phyloP scores from a whole-genome alignment of 2,888 invertebrate genomes.

The Biston stratarius region DNA sequence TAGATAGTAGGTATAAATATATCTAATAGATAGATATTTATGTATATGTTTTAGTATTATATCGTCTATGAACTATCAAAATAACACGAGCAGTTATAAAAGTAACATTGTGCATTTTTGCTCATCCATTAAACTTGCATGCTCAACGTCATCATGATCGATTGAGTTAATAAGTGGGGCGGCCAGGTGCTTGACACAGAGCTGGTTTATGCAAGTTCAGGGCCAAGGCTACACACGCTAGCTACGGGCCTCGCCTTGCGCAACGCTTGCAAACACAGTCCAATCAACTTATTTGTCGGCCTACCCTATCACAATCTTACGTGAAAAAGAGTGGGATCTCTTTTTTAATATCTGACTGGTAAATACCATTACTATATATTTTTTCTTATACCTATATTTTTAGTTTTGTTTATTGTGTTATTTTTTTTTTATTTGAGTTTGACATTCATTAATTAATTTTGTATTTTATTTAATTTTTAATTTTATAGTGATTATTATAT shows the following conservation, averaged over 20 bases:
- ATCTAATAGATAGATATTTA: too few relatives aligned
- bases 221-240: conserved; percentile 60
- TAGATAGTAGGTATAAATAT: too few relatives aligned
- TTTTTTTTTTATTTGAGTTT: too few relatives aligned
- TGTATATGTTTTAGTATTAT: too few relatives aligned
- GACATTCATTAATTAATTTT: too few relatives aligned
- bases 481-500: too few relatives aligned
- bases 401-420: too few relatives aligned
- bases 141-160: conserved; percentile 20
- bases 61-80: too few relatives aligned
- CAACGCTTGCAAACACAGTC: background rate
- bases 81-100: background rate
- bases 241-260: conserved; percentile 30
- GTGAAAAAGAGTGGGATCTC: background rate
- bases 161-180: conserved; percentile 30
- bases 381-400: too few relatives aligned
- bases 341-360: too few relatives aligned
- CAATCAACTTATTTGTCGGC: background rate
- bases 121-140: conserved; percentile 10
- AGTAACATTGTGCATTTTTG: background rate
- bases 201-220: conserved; percentile 55
- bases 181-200: conserved; percentile 31
- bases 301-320: background rate
- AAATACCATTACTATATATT: too few relatives aligned
- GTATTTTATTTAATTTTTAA: too few relatives aligned